Percentiles rank a stretch among this genome's conserved stretches.
These are phyloP conservation scores for Mustelus asterias DNA, from an alignment of 2,113 vertebrate genomes.

Conservation along the genomic window DNA sequence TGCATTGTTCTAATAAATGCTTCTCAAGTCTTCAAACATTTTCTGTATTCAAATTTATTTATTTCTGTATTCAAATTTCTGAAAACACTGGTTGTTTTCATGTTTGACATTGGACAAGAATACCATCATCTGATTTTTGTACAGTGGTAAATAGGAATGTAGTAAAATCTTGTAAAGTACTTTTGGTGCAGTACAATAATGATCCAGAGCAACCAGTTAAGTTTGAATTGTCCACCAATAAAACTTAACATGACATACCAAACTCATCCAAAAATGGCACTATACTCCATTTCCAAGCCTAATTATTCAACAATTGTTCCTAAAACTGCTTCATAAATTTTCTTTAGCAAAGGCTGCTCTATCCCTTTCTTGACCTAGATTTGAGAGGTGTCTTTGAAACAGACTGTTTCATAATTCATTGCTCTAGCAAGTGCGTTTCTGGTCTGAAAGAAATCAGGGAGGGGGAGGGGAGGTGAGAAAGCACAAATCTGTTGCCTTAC, in stretches of 20 bases:
- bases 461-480: conserved; percentile 39
- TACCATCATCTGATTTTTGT: neutral
- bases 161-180: neutral
- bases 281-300: neutral
- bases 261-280: neutral
- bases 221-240: neutral
- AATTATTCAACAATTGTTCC: conserved; percentile 8
- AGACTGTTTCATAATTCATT: neutral
- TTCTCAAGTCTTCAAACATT: conserved; percentile 12
- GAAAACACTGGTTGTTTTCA: neutral
- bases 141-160: conserved; percentile 18
- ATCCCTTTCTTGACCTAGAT: neutral
- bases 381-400: neutral
- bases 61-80: conserved; percentile 14
- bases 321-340: neutral
- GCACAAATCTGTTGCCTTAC: conserved; percentile 48
- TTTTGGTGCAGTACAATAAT: conserved; percentile 14
- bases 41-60: conserved; percentile 31
- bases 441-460: conserved; percentile 37
- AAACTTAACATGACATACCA: conserved; percentile 3
- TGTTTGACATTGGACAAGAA: conserved; percentile 3
- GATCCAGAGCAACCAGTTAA: neutral
- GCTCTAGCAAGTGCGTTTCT: neutral
- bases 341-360: neutral
- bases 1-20: neutral